Base-by-base conservation (phyloP, 2,888 invertebrate species). In the Ormyrus pomaceus region DNA sequence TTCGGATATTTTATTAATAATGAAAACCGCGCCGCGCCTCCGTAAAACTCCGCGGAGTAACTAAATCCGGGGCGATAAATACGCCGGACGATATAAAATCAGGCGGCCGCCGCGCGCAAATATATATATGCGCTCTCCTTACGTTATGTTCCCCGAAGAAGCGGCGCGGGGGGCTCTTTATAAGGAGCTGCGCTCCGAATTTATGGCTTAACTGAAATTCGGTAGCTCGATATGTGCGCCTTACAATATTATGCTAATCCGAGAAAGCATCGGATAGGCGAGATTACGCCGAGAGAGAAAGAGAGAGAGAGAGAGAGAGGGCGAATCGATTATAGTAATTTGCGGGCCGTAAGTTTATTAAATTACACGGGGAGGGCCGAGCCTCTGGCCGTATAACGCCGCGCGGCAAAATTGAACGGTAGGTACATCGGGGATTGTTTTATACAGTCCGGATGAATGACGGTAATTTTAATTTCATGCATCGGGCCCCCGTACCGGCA, bases 161-260 rank as follows among this genome's bases (percentile, higher is more conserved):
- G 53, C 19, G 51, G 50, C 10, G 10, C 11, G 55, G 45, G 45
- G 8, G 45, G 13, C 46, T 64, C 56, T 64, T 56, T 69, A 56
- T 74, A 66, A n/a, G 13, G 10, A 61, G 66, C 34, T 11, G 50
- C 46, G 48, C 5, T 53, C 9, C 46, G 48, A 76, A 81, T 79
- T 79, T 76, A 81, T 79, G 72, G 72, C 69, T 53, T 13, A 50
- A 72, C 53, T 68, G 72, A 81, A 80, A 82, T 82, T 82, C 77
- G 77, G 82, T 82, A 77, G 77, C 75, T 51, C 50, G 13, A 75
- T 64, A 56, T 45, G 46, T 19, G 71, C 11, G 58, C 72, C 71
- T 81, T 77, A 77, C 74, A 81, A 82, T 82, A 80, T 82, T 79
- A 83, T 83, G 83, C 82, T 83, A 83, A 83, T 82, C 70, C 77